phyloP scores from a whole-genome alignment of 35 echinoderm and acorn worm genomes.

The Eucidaris tribuloides region DNA sequence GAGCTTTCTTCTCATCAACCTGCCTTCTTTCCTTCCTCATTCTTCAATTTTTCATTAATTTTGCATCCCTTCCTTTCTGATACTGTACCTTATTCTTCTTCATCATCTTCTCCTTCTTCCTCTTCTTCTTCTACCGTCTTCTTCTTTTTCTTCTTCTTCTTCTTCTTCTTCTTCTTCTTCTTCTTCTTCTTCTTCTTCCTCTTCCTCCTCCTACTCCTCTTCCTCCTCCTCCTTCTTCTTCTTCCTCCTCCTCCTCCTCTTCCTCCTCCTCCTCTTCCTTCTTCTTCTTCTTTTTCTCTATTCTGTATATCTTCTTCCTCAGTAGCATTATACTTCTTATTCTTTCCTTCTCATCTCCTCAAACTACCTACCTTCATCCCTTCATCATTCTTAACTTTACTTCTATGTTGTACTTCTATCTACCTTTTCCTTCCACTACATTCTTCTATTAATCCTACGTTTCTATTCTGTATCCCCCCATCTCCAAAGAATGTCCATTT shows the following conservation, averaged over 20 bases:
- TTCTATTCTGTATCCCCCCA: too few relatives aligned
- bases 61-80: neutral
- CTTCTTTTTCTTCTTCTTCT: neutral
- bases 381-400: neutral
- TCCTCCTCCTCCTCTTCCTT: neutral
- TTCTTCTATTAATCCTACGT: neutral
- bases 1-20: neutral
- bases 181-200: neutral
- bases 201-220: too few relatives aligned
- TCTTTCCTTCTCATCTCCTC: neutral
- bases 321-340: neutral
- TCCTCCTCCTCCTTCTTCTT: neutral
- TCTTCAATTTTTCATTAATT: neutral
- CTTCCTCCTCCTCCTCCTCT: neutral
- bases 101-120: neutral
- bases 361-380: neutral
- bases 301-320: neutral
- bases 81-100: too few relatives aligned
- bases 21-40: neutral
- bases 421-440: neutral
- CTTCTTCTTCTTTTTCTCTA: neutral
- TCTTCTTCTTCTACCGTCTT: neutral
- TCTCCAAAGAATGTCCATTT: too few relatives aligned
- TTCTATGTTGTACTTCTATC: neutral
- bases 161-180: neutral